These are phyloP conservation scores for Clinocottus analis DNA, from an alignment of 2,113 vertebrate species.

Conservation along the genomic window DNA sequence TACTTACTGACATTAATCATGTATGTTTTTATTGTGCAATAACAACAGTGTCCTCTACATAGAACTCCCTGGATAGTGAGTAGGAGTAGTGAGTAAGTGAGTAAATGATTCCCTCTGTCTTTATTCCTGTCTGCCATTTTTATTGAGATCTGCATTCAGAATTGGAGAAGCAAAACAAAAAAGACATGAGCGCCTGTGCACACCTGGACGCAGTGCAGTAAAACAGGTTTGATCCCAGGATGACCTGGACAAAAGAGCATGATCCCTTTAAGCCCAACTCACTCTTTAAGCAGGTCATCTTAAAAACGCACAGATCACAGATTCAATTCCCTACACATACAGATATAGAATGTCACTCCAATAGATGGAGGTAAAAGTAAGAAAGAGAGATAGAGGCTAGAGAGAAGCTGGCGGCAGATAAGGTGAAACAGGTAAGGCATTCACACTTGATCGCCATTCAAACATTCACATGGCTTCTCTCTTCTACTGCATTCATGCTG, in stretches of 20 bases:
- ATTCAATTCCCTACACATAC: constrained; percentile 47
- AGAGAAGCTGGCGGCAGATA: constrained; percentile 42
- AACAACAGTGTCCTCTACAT: not conserved
- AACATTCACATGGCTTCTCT: constrained; percentile 66
- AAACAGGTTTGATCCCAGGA: constrained; percentile 1
- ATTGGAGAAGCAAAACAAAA: not conserved
- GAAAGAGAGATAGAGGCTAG: constrained; percentile 29
- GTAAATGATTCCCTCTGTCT: not conserved
- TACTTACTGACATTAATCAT: not conserved
- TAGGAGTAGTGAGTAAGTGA: not conserved
- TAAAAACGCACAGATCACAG: constrained; percentile 19
- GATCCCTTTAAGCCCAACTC: constrained; percentile 36
- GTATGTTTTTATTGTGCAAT: not conserved
- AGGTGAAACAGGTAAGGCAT: constrained; percentile 57
- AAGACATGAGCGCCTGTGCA: not conserved
- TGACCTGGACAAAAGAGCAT: constrained; percentile 33
- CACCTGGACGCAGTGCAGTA: not conserved
- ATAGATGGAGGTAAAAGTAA: constrained; percentile 43
- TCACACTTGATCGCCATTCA: constrained; percentile 64
- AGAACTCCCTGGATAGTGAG: not conserved
- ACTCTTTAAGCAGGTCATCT: constrained; percentile 10
- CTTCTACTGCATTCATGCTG: constrained; percentile 68
- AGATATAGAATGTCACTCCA: constrained; percentile 16
- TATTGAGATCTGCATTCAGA: not conserved
- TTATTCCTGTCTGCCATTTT: not conserved